phyloP scores from a whole-genome alignment of 2,797 vertebrate species.

The Furcifer pardalis region DNA sequence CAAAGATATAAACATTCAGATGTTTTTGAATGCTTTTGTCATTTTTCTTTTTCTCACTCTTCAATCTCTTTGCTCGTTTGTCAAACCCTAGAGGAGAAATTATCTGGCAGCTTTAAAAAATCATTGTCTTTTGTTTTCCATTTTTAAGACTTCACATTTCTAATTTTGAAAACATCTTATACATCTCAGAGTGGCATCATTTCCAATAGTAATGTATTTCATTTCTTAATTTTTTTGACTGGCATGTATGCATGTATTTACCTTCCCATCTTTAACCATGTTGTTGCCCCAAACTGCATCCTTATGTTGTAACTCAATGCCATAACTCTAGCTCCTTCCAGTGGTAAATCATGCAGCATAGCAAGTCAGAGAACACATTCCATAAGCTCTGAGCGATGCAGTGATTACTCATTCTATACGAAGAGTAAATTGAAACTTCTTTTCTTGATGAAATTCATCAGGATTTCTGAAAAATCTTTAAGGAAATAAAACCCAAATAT shows the following conservation, averaged over 20 bases:
- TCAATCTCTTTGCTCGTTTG: slow-evolving; percentile 59
- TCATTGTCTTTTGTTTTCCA: slow-evolving; percentile 64
- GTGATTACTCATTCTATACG: slow-evolving; percentile 20
- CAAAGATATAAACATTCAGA: slow-evolving; percentile 7
- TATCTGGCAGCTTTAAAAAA: slow-evolving; percentile 55
- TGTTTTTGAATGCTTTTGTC: slow-evolving; percentile 40
- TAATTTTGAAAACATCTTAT: slow-evolving; percentile 51
- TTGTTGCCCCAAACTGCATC: slow-evolving; percentile 17
- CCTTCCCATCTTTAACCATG: slow-evolving; percentile 61
- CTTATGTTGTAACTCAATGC: slow-evolving; percentile 63
- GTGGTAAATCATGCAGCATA: slow-evolving; percentile 73
- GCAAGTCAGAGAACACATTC: slow-evolving; percentile 34
- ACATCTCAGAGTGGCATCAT: slow-evolving; percentile 47
- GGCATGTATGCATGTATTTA: not conserved
- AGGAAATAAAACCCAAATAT: not conserved
- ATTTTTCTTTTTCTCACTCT: slow-evolving; percentile 54
- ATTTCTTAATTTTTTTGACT: slow-evolving; percentile 35
- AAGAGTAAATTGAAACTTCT: slow-evolving; percentile 29
- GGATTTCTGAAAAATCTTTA: slow-evolving; percentile 9
- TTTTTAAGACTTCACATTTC: slow-evolving; percentile 57
- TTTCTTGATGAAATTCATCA: slow-evolving; percentile 36
- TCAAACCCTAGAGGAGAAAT: slow-evolving; percentile 28
- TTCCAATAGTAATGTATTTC: slow-evolving; percentile 53
- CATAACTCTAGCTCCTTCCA: slow-evolving; percentile 82
- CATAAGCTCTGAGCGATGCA: not conserved